Conservation (phyloP, 2,888 invertebrate genomes). For the Tetragnatha montana region DNA sequence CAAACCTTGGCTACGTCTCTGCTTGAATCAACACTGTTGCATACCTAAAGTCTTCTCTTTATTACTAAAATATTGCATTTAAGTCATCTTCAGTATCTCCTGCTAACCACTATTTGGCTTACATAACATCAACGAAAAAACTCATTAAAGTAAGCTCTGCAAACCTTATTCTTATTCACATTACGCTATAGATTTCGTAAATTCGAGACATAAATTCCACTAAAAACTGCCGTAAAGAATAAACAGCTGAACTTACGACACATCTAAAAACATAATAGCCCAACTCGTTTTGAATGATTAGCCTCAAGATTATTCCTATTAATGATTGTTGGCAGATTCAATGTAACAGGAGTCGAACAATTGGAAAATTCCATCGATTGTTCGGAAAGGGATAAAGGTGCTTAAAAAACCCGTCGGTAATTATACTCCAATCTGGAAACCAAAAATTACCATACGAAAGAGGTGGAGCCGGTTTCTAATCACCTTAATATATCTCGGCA, state of each 20-base stretch:
- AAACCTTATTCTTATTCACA: too few relatives aligned
- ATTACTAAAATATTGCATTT: too few relatives aligned
- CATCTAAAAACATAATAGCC: background rate
- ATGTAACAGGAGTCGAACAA: background rate
- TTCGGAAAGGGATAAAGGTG: background rate
- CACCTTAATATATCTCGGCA: background rate
- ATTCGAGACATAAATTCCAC: too few relatives aligned
- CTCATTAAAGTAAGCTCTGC: too few relatives aligned
- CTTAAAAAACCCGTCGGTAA: background rate
- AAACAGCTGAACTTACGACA: background rate
- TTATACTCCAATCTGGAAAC: background rate
- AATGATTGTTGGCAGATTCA: background rate
- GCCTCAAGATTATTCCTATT: background rate
- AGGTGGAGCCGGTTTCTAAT: background rate
- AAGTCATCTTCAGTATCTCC: too few relatives aligned
- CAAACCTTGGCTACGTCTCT: too few relatives aligned
- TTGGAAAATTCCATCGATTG: background rate
- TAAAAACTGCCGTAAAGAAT: background rate
- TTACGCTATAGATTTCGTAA: too few relatives aligned
- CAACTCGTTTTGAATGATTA: background rate
- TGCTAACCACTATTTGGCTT: too few relatives aligned
- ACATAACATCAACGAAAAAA: too few relatives aligned
- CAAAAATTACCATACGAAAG: constrained; percentile 1
- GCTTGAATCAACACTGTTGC: too few relatives aligned
- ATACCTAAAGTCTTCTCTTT: too few relatives aligned